Percentiles rank a stretch among this genome's conserved stretches.
Conservation (phyloP, 2,113 vertebrate species). For the Delphinapterus leucas region DNA sequence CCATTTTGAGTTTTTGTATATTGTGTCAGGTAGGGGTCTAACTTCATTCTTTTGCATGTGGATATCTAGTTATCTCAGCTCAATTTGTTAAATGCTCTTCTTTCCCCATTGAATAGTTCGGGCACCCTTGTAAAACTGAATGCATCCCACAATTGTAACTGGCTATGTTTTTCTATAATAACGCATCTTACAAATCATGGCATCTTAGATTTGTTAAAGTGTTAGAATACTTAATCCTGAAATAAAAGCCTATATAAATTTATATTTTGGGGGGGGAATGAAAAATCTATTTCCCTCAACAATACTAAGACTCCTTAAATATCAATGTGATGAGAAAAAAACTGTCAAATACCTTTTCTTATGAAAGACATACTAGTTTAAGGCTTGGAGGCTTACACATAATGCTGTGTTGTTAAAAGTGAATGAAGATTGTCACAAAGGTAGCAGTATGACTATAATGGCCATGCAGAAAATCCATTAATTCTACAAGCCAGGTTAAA, state of each 20-base stretch:
- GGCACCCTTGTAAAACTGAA: neutral
- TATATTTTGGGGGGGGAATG: neutral
- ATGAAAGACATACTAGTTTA: neutral
- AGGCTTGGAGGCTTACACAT: neutral
- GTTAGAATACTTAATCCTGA: neutral
- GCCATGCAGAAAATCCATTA: slow-evolving; percentile 53
- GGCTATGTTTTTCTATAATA: neutral
- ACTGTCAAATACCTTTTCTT: neutral
- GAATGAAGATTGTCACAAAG: neutral
- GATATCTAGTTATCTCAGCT: neutral
- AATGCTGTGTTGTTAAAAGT: neutral
- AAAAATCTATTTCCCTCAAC: slow-evolving; percentile 5
- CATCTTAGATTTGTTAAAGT: neutral
- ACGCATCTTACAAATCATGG: neutral
- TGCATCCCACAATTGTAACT: neutral
- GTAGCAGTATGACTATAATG: neutral
- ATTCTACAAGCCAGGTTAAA: slow-evolving; percentile 74
- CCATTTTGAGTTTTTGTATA: neutral
- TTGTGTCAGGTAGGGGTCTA: neutral
- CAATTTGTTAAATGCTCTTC: neutral
- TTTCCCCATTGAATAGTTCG: neutral
- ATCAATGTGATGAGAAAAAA: slow-evolving; percentile 25
- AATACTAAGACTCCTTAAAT: neutral
- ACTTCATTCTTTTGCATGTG: neutral
- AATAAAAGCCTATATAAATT: neutral